Evolutionary conservation across 2,888 invertebrate species (phyloP).

Genomic region (Gandaritis pyraliata): DNA sequence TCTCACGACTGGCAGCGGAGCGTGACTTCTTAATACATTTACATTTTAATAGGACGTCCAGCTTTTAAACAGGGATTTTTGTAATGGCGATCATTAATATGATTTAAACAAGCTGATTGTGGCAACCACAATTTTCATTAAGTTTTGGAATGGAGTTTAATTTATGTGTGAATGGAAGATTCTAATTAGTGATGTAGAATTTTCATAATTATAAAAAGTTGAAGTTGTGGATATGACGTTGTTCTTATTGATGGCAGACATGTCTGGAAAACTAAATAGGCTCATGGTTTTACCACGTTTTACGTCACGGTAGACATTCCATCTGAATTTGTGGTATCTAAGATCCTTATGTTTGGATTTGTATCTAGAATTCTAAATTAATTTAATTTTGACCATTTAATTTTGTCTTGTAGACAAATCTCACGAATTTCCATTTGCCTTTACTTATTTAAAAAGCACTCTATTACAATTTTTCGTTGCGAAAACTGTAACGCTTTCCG

Average conservation of each 20-base stretch:
- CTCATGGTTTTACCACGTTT: no score
- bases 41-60: slow-evolving; percentile 25
- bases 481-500: neutral
- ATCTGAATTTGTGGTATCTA: neutral
- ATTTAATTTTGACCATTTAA: no score
- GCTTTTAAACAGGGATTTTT: slow-evolving; percentile 11
- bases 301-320: no score
- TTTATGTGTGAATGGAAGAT: slow-evolving; percentile 9
- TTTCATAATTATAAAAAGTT: neutral
- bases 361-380: no score
- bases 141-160: slow-evolving; percentile 4
- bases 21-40: slow-evolving; percentile 29
- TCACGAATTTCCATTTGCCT: no score
- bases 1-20: slow-evolving; percentile 13
- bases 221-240: neutral
- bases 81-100: slow-evolving; percentile 22
- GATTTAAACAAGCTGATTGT: slow-evolving; percentile 19
- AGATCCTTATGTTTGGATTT: no score
- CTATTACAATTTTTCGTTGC: no score
- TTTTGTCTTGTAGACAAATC: no score
- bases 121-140: slow-evolving; percentile 15
- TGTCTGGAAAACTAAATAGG: neutral
- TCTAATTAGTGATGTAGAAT: slow-evolving; percentile 8
- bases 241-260: neutral
- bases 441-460: no score